Base-by-base conservation (phyloP, 2,888 invertebrate genomes). In the Cybosia mesomella region DNA sequence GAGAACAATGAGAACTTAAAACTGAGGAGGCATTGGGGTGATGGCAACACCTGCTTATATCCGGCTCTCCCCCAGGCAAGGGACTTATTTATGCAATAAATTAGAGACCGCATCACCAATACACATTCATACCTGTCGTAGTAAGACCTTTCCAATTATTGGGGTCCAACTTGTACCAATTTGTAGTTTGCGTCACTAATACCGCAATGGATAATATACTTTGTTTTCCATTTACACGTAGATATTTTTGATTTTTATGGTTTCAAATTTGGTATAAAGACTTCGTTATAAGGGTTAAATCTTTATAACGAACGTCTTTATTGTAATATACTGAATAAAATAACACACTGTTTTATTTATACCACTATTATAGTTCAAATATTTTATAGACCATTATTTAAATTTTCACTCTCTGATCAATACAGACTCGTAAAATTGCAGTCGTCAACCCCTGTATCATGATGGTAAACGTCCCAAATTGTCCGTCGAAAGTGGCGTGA, bases 51-150 rank as follows among this genome's bases (percentile, higher is more conserved):
- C 87, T 87, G 87, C 82, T 80, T 82, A 73, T 76, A 76, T 73
- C 77, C 72, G 83, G 64, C 58, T 76, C 73, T 72, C 70, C 79
- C 70, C 21, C 34, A 65, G 73, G 76, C 74, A 68, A 66, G 69
- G 75, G 80, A 80, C 81, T 86, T 83, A 85, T 86, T 85, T 85
- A 87, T 83, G 85, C 84, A 85, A 89, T 89, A 88, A 88, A 89
- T 89, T 86, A 87, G 82, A 76, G 82, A 81, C 82, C 83, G 74
- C 84, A 82, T 84, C 79, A 83, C 79, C 71, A 76, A 72, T 79
- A 81, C 81, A 76, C 82, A 85, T 81, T 81, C 77, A 75, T 81
- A 83, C 79, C 80, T 82, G 80, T 79, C 83, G 60, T 18, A 39
- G 73, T 79, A 78, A 84, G 80, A 78, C 83, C 74, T 81, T 83